A percentile compares a stretch with the other conserved stretches of the same genome.
Conservation (phyloP, 2,113 vertebrate species). For the Anarhynchus alexandrinus region DNA sequence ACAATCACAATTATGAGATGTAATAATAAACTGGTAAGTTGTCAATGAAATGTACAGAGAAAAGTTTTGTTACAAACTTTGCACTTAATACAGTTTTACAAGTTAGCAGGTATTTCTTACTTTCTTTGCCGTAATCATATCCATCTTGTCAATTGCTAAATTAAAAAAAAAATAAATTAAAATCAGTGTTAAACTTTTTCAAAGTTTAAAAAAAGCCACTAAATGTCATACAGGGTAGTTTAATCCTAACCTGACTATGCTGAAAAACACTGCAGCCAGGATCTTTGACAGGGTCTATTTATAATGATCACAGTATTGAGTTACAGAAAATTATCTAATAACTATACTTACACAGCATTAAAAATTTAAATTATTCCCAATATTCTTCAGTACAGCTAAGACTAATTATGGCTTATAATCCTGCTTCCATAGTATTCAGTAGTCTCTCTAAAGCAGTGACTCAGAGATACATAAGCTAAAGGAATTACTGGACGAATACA, state of each 20-base stretch:
- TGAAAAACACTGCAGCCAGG: not conserved
- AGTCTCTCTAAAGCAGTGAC: not conserved
- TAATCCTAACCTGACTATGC: not conserved
- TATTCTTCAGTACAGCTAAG: not conserved
- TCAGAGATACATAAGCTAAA: not conserved
- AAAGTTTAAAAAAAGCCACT: not conserved
- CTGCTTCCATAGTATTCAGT: not conserved
- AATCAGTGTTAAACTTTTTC: not conserved
- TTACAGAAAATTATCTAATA: not conserved
- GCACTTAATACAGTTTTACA: not conserved
- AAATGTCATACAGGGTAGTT: not conserved
- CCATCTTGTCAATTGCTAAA: constrained; percentile 83
- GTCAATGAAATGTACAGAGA: not conserved
- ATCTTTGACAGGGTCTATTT: not conserved
- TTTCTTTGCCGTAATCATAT: constrained; percentile 78
- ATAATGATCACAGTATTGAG: not conserved
- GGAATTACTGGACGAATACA: not conserved
- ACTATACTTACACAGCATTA: not conserved
- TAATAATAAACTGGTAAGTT: not conserved
- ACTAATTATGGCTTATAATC: not conserved
- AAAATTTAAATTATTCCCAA: not conserved
- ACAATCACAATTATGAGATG: not conserved
- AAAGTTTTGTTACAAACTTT: not conserved
- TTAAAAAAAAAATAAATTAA: not conserved
- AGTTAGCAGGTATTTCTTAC: constrained; percentile 59